Evolutionary conservation across 2,113 vertebrate species (phyloP).

Genomic region (Oreochromis aureus): DNA sequence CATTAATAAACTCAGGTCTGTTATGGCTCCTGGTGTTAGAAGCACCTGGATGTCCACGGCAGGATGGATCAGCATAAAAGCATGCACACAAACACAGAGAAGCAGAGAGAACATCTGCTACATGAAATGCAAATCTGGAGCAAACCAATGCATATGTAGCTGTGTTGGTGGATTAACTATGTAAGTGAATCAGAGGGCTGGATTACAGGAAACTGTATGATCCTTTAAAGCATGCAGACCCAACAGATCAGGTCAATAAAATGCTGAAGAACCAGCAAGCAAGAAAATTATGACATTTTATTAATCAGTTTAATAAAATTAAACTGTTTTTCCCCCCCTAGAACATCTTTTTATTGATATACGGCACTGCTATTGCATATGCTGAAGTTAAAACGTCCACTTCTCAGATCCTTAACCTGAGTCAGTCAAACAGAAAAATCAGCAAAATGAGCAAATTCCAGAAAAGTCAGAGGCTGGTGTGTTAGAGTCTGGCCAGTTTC

Average conservation of each 20-base stretch:
- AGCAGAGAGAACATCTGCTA: slow-evolving; percentile 34
- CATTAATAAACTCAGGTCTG: slow-evolving; percentile 48
- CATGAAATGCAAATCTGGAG: slow-evolving; percentile 28
- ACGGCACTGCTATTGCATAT: background rate
- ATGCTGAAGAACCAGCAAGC: background rate
- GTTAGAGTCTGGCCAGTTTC: background rate
- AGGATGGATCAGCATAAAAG: background rate
- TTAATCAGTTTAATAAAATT: background rate
- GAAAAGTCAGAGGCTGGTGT: background rate
- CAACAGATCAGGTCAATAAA: background rate
- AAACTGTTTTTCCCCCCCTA: background rate
- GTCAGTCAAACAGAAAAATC: slow-evolving; percentile 19
- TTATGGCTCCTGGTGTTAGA: slow-evolving; percentile 35
- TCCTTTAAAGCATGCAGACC: background rate
- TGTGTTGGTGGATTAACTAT: slow-evolving; percentile 29
- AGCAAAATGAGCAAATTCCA: slow-evolving; percentile 28
- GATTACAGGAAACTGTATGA: slow-evolving; percentile 25
- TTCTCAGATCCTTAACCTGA: background rate
- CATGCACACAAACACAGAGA: background rate
- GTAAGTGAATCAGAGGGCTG: slow-evolving; percentile 15
- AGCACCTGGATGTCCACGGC: slow-evolving; percentile 37
- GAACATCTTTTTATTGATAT: background rate
- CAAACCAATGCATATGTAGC: slow-evolving; percentile 31
- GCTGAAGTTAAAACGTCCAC: background rate
- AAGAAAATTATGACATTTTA: background rate